phyloP scores from a whole-genome alignment of 1,140 invertebrate species.

The Musca vetustissima region DNA sequence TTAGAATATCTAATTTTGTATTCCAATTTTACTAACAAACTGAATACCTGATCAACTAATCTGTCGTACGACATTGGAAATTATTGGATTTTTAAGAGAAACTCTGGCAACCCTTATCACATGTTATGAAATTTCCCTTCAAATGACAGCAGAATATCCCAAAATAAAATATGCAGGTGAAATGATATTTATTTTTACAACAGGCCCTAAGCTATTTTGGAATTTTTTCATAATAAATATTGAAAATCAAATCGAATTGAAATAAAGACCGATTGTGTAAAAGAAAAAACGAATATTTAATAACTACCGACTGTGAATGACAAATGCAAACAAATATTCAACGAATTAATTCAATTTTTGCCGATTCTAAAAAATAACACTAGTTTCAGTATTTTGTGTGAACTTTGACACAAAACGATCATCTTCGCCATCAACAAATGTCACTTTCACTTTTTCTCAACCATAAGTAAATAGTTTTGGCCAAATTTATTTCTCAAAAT shows the following conservation, averaged over 20 bases:
- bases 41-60: too few relatives aligned
- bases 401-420: slow-evolving; percentile 27
- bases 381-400: not conserved
- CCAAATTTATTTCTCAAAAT: not conserved
- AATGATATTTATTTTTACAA: slow-evolving; percentile 22
- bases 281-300: not conserved
- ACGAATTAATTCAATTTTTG: not conserved
- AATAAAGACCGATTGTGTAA: not conserved
- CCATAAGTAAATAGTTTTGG: not conserved
- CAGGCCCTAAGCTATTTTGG: not conserved
- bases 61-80: too few relatives aligned
- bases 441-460: slow-evolving; percentile 19
- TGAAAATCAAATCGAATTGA: not conserved
- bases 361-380: not conserved
- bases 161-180: slow-evolving; percentile 29
- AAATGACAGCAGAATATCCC: slow-evolving; percentile 16
- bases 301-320: not conserved
- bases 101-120: too few relatives aligned
- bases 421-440: not conserved
- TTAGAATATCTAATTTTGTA: too few relatives aligned
- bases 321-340: not conserved
- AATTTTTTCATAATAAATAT: slow-evolving; percentile 4
- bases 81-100: too few relatives aligned
- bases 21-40: too few relatives aligned
- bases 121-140: slow-evolving; percentile 5